Evolutionary conservation across 2,888 invertebrate species (phyloP), one percentile per base, ranked within the genome.

Genomic region (Eurytoma californica): DNA sequence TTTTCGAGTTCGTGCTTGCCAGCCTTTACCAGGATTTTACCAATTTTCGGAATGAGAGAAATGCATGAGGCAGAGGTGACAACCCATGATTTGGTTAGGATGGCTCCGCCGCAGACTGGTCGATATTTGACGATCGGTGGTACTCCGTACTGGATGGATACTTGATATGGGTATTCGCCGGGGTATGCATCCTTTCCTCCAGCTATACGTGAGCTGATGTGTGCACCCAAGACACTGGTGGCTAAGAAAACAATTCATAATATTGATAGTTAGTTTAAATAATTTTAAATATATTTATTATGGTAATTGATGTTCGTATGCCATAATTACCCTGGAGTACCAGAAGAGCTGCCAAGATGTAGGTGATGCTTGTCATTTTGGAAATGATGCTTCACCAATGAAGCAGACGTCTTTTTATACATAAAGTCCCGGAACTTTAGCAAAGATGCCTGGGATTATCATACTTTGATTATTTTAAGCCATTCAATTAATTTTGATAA

Each of bases 1-100:
- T 24, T 14, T 0, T 69, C 0, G 1, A 81, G 70, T 14, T 74
- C 72, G 9, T 77, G 67, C 57, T 80, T 82, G 30, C 83, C 84
- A 7, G 83, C 83, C 30, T 83, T 84, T 14, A 83, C 72, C 0
- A 80, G 39, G 9, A 83, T 61, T 12, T 49, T 51, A 18, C 79
- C 79, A n/a, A 79, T 53, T 7, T 14, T 24, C 3, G 82, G 82
- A 28, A 83, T 7, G 30, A 80, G 72, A 60, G 49, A 69, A 9
- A 81, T 20, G 39, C 84, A 84, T 51, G 82, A 79, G 0, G 72
- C 84, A 13, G 83, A 82, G 4, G 84, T 84, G 24, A 84, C 63
- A 13, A 84, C 30, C 83, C 83, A 83, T 18, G 67, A 18, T 0
- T 60, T 60, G 28, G 57, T 78, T 0, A 84, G 14, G 1, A 84